Evolutionary conservation across 2,888 invertebrate species (phyloP).

Genomic region (Lasioglossum lativentre): DNA sequence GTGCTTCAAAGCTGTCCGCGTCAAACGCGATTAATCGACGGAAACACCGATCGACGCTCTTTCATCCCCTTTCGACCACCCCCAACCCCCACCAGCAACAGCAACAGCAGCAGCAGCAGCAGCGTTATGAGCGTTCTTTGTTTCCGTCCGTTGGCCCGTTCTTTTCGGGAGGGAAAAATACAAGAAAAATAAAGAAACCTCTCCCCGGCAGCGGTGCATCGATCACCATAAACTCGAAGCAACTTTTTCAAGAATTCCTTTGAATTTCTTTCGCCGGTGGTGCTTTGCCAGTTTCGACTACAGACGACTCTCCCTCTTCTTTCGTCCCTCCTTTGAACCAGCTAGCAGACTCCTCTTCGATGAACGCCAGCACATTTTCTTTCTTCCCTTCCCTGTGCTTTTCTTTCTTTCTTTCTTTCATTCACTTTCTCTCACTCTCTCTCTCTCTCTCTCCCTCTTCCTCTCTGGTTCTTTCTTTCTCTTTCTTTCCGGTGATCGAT

Average conservation of each 20-base stretch:
- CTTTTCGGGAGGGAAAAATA: background rate
- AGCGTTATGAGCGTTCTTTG: constrained; percentile 19
- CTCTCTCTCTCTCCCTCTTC: constrained; percentile 15
- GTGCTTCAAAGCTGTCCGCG: constrained; percentile 20
- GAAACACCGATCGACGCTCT: constrained; percentile 9
- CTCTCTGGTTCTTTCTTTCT: background rate
- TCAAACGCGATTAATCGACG: constrained; percentile 22
- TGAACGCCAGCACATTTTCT: constrained; percentile 43
- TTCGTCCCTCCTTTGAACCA: constrained; percentile 25
- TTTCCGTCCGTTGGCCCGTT: constrained; percentile 20
- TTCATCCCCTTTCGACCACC: background rate
- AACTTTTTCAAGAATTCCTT: constrained; percentile 57
- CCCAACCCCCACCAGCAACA: background rate
- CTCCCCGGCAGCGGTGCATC: constrained; percentile 27
- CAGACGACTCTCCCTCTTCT: constrained; percentile 39
- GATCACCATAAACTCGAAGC: constrained; percentile 55
- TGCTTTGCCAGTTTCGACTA: constrained; percentile 49
- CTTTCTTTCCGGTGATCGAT: background rate
- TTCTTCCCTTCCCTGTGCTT: constrained; percentile 21
- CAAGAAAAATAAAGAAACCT: constrained; percentile 11
- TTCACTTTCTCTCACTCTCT: background rate
- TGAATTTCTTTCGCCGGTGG: constrained; percentile 53
- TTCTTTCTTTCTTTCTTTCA: constrained; percentile 25
- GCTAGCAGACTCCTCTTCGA: constrained; percentile 43
- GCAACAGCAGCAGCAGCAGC: background rate